A percentile compares a stretch with the other conserved stretches of the same genome.
Conservation (phyloP, 2,797 vertebrate species). For the Mus caroli region DNA sequence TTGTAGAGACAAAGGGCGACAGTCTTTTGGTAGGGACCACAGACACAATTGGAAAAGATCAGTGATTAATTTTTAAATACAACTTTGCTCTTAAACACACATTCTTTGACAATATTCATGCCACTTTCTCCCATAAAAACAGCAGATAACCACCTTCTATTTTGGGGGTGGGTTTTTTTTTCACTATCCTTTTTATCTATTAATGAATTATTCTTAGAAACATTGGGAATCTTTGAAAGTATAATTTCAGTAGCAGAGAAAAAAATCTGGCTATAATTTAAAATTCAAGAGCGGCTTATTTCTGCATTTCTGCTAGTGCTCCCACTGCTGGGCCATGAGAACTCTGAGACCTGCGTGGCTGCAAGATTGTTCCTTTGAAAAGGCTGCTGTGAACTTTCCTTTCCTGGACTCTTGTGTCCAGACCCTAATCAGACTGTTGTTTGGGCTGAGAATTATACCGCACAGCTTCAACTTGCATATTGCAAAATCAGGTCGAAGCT, state of each 20-base stretch:
- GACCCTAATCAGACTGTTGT: neutral
- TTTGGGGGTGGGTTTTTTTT: neutral
- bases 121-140: neutral
- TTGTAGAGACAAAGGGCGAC: neutral
- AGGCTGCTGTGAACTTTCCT: neutral
- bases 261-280: neutral
- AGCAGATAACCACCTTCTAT: constrained; percentile 20
- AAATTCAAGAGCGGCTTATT: neutral
- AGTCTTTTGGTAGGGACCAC: neutral
- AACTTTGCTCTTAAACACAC: neutral
- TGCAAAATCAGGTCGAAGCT: neutral
- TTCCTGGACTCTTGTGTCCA: neutral
- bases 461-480: neutral
- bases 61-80: constrained; percentile 12
- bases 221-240: constrained; percentile 29
- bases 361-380: neutral
- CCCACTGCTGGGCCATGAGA: neutral
- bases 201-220: constrained; percentile 49
- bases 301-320: neutral
- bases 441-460: neutral
- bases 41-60: constrained; percentile 14
- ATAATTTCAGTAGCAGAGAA: constrained; percentile 45
- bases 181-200: constrained; percentile 30
- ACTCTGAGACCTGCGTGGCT: neutral
- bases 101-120: neutral